Evolutionary conservation across 2,797 vertebrate genomes (phyloP).

Genomic region (Myoxocephalus aenaeus): DNA sequence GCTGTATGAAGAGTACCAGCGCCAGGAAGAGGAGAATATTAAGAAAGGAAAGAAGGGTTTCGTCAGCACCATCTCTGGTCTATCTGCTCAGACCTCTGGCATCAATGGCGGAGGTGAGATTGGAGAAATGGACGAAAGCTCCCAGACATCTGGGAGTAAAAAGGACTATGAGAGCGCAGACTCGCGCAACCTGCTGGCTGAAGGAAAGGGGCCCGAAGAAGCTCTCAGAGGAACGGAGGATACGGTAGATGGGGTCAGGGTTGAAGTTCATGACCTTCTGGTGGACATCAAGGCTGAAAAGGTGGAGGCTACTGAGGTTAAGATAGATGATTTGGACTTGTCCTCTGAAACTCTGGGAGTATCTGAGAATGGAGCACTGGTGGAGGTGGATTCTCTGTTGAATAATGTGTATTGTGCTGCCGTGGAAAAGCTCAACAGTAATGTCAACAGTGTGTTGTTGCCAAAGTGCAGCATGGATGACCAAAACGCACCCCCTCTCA

Average conservation of each 20-base stretch:
- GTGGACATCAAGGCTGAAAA: conserved; percentile 99
- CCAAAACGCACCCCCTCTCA: conserved; percentile 90
- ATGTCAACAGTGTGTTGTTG: conserved; percentile 68
- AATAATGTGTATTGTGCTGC: conserved; percentile 94
- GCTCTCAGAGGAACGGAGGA: conserved; percentile 73
- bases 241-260: conserved; percentile 85
- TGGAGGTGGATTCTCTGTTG: conserved; percentile 92
- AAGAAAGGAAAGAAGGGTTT: conserved; percentile 97
- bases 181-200: conserved; percentile 87
- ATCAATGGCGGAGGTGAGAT: conserved; percentile 91
- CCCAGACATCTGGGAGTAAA: conserved; percentile 93
- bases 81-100: conserved; percentile 90
- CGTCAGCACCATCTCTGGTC: conserved; percentile 97
- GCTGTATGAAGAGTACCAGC: conserved; percentile 99
- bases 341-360: conserved; percentile 89
- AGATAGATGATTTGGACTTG: conserved; percentile 94
- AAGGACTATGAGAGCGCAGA: conserved; percentile 90
- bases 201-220: conserved; percentile 85
- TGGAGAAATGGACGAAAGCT: conserved; percentile 90
- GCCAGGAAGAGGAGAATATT: conserved; percentile 97
- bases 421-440: conserved; percentile 89
- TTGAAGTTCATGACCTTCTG: conserved; percentile 93
- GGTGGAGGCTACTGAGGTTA: conserved; percentile 98
- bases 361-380: conserved; percentile 89
- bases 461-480: conserved; percentile 84